Evolutionary conservation across 2,797 vertebrate genomes (phyloP).

Genomic region (Thripadectes ignobilis): DNA sequence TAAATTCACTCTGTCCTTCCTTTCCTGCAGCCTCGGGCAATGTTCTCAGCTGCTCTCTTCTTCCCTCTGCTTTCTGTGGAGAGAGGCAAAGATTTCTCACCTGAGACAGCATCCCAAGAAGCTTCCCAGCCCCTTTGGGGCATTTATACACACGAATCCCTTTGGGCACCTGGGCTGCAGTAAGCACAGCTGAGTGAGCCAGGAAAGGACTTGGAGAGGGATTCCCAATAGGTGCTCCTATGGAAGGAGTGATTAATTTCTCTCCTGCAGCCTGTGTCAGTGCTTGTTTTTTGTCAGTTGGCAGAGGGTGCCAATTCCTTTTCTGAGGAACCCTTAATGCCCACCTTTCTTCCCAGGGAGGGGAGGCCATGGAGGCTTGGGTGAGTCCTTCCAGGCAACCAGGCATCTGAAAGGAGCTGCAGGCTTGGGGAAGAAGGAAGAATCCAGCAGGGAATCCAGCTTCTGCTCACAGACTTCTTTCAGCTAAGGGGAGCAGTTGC

Average conservation of each 20-base stretch:
- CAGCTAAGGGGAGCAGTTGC: neutral
- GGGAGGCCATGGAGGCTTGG: neutral
- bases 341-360: neutral
- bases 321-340: neutral
- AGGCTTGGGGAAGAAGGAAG: neutral
- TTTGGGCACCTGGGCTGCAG: neutral
- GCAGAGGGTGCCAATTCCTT: neutral
- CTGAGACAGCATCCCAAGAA: neutral
- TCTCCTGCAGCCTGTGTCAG: neutral
- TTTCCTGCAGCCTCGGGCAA: neutral
- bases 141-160: accelerated
- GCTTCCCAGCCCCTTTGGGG: neutral
- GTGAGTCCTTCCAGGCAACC: neutral
- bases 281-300: slow-evolving; percentile 20
- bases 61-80: accelerated
- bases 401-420: neutral
- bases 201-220: neutral
- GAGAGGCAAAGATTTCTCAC: neutral
- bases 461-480: neutral
- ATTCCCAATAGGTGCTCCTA: neutral
- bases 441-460: neutral
- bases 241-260: neutral
- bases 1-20: neutral
- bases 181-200: neutral
- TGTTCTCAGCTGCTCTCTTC: neutral